Base-by-base conservation (phyloP, 2,113 vertebrate species). In the Rhizomys pruinosus region DNA sequence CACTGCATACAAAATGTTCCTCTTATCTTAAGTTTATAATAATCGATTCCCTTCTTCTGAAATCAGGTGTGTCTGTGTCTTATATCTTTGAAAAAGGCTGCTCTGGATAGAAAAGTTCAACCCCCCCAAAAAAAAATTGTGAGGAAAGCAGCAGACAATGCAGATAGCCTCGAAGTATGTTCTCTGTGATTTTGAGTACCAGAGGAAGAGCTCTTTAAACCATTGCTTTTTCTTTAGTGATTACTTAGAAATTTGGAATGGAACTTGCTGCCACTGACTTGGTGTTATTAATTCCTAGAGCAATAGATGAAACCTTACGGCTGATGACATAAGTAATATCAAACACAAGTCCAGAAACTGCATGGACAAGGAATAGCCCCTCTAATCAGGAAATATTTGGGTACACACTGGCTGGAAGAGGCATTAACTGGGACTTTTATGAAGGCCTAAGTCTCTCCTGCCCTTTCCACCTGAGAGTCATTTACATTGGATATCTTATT, bases 401-500 rank as follows among this genome's bases (percentile, higher is more conserved):
- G 72, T 42, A 63, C 34, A 39, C 13, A 23, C 16, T 76, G n/a
- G 25, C 44, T 89, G 11, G 68, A 52, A 66, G 8, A 92, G 52
- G 92, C 85, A 80, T 27, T 27, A 89, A 74, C n/a, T 32, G 23
- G 3, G 5, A 34, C 44, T 74, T n/a, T 80, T 25, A 76, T 61
- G 47, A 73, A 91, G 61, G 64, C 37, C 2, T 69, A 44, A 66
- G 17, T 86, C 79, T 88, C 52, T 68, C n/a, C 69, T 37, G 9
- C 71, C 10, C 13, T 71, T 37, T 37, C 19, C 17, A 81, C 27
- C 37, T 76, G 55, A 71, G 86, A 68, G 66, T 19, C 74, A 87
- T 66, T 80, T 91, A 12, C 23, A 79, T 74, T 90, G 95, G 20
- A 8, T 69, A 74, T 82, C 37, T 89, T 84, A 80, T 68, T 84